Base-by-base conservation (phyloP, 1,140 invertebrate species). In the Hypothenemus hampei region DNA sequence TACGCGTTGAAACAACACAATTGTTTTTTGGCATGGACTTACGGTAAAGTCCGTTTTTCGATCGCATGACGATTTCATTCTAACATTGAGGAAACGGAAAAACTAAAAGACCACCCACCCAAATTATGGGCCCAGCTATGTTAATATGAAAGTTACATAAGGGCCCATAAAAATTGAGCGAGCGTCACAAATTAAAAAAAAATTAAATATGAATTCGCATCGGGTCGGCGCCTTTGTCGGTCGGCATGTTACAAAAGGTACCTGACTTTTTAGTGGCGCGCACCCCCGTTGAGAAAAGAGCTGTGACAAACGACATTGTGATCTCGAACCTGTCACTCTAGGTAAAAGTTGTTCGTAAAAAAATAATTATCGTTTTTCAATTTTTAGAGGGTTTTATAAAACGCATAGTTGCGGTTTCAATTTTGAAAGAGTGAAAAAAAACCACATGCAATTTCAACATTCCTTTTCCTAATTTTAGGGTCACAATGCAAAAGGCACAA, bases 11-110 rank as follows among this genome's bases (percentile, higher is more conserved):
- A 64, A 65, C 56, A 60, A 66, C 60, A 57, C 59, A 67, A 63
- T 66, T 64, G 63, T 53, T 58, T 64, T 47, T 62, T 61, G 20
- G 46, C 20, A 47, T 66, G 56, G 56, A 62, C 65, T 68, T 65
- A 63, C 65, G 68, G 69, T 70, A 69, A 70, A 68, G 66, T 69
- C 69, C 63, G 69, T 69, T 66, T 69, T 68, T 65, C 69, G 69
- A 69, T 69, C 68, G 68, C 69, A 68, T 69, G 69, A 62, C 62
- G 13, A 4, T 24, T 57, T 55, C 58, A n/a, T n/a, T n/a, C n/a
- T 60, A 56, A 49, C 15, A 16, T 52, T 22, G 33, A 64, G 68
- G 65, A 71, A 71, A 63, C 67, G 65, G 68, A 69, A 67, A 70
- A 63, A 47, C n/a, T n/a, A n/a, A n/a, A n/a, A n/a, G n/a, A n/a